Percentiles rank a stretch among this genome's conserved stretches.
Evolutionary conservation across 2,888 invertebrate species (phyloP).

Genomic region (Oxystoma pomonae): DNA sequence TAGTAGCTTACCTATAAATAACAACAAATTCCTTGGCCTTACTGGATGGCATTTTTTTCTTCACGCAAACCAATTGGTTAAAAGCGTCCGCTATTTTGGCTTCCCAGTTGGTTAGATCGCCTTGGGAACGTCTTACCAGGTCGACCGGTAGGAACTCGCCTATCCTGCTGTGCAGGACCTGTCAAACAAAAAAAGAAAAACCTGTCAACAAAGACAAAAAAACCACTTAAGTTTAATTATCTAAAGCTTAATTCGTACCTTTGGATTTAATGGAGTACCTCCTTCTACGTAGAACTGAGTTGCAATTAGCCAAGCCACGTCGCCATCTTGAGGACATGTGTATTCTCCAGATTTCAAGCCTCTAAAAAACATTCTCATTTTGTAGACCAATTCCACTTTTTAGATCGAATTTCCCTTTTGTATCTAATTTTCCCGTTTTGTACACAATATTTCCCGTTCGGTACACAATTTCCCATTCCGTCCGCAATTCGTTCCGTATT

Average conservation of each 20-base stretch:
- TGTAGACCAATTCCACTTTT: no score
- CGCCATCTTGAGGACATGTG: constrained; percentile 76
- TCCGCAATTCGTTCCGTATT: no score
- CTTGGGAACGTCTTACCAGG: constrained; percentile 50
- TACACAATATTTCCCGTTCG: no score
- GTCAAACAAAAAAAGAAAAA: constrained; percentile 1
- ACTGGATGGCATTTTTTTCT: constrained; percentile 59
- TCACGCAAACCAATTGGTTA: constrained; percentile 66
- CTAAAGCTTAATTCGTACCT: constrained; percentile 34
- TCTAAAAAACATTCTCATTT: constrained; percentile 52
- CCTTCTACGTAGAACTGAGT: constrained; percentile 87
- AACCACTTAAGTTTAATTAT: no score
- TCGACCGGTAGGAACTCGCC: constrained; percentile 80
- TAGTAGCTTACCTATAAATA: constrained; percentile 58
- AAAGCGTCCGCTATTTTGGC: constrained; percentile 68
- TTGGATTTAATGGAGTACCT: constrained; percentile 62
- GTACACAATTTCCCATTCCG: no score
- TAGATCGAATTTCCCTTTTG: no score
- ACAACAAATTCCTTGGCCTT: constrained; percentile 88
- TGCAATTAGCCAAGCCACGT: constrained; percentile 83
- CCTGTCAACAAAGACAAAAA: no score
- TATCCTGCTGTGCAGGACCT: constrained; percentile 60
- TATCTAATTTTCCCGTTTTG: no score
- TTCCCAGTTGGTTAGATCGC: constrained; percentile 63
- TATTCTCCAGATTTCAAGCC: constrained; percentile 93